phyloP scores from a whole-genome alignment of 2,113 vertebrate genomes.

The Progne subis region DNA sequence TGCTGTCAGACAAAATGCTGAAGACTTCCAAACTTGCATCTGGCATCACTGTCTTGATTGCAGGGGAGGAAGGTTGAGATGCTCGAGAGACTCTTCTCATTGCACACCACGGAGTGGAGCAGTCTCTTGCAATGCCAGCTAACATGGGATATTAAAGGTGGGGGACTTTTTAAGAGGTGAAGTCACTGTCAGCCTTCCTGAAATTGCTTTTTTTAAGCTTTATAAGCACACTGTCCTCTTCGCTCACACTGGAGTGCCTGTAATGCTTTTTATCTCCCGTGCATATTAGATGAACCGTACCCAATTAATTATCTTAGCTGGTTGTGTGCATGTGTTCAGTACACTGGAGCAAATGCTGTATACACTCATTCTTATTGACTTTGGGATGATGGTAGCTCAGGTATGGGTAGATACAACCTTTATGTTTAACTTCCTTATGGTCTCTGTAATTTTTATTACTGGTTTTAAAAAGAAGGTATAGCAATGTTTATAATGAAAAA shows the following conservation, averaged over 20 bases:
- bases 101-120: background rate
- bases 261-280: background rate
- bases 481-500: background rate
- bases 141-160: background rate
- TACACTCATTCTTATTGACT: background rate
- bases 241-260: background rate
- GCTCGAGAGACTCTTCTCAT: background rate
- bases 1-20: slow-evolving; percentile 34
- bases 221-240: background rate
- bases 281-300: background rate
- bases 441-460: background rate
- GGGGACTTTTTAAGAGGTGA: background rate
- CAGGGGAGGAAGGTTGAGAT: background rate
- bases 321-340: background rate
- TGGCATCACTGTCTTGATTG: slow-evolving; percentile 22
- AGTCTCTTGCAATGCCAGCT: background rate
- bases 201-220: background rate
- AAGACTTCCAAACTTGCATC: slow-evolving; percentile 47
- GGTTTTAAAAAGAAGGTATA: background rate
- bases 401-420: background rate
- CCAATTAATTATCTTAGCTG: background rate
- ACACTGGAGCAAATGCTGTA: background rate
- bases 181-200: background rate
- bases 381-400: background rate
- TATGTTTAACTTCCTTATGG: background rate